Conservation (phyloP, 2,797 vertebrate species). For the Xiphorhynchus erythropygius region DNA sequence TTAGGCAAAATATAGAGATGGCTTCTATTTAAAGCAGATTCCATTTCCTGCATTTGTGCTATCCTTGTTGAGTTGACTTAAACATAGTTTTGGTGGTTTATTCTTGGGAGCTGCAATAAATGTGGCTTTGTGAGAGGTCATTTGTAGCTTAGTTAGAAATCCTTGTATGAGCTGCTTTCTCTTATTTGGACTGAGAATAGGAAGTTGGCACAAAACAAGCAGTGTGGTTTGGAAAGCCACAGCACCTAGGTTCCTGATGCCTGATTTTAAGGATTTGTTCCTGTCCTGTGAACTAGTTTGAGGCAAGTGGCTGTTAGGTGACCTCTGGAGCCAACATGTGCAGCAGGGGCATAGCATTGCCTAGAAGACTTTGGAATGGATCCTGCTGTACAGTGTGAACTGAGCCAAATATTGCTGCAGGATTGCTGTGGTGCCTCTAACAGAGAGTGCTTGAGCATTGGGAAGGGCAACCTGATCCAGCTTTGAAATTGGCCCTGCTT, state of each 20-base stretch:
- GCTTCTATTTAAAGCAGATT: conserved; percentile 25
- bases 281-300: background rate
- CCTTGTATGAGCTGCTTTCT: background rate
- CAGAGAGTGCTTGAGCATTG: background rate
- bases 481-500: background rate
- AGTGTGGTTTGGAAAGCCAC: background rate
- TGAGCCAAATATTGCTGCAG: background rate
- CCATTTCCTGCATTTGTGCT: background rate
- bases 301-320: background rate
- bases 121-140: background rate
- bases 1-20: background rate
- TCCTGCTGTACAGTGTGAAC: background rate
- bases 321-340: background rate
- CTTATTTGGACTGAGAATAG: background rate
- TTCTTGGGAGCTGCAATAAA: conserved; percentile 15
- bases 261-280: background rate
- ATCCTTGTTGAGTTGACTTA: background rate
- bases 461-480: background rate
- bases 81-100: conserved; percentile 31
- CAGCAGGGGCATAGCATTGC: background rate
- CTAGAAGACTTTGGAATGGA: background rate
- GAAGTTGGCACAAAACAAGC: background rate
- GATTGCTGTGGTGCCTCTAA: background rate
- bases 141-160: conserved; percentile 10
- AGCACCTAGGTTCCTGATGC: background rate